Evolutionary conservation across 2,113 vertebrate species (phyloP), one percentile per base, ranked within the genome.

Genomic region (Actinemys pallida): DNA sequence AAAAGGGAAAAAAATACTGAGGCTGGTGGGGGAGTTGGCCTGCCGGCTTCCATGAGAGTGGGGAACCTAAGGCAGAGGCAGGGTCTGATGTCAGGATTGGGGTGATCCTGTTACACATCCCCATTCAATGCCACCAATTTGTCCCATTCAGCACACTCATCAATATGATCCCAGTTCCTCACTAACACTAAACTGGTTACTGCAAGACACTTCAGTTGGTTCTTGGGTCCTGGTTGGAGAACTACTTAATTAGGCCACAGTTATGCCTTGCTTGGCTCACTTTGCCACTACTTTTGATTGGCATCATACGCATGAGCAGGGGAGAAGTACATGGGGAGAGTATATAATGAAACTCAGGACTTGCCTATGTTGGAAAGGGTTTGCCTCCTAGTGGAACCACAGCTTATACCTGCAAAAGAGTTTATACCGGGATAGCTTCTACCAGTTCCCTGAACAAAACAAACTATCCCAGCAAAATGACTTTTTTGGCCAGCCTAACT

Each of bases 201-300:
- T 39, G 80, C 16, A 94, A n/a, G 42, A 93, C 86, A 82, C 1
- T 9, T 89, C 24, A 42, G 35, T 78, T 47, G 19, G 19, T 72
- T 81, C 27, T 29, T n/a, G 35, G 8, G 4, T 62, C 93, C 81
- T 57, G 29, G 0, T 8, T 31, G 12, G n/a, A 24, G 72, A 76
- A 45, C 72, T 4, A 8, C 42, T 79, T 3, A 2, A 35, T 47
- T 65, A 65, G 53, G 81, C 83, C 45, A 78, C 12, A 27, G 20
- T 53, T 22, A 25, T 13, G 49, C 22, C 31, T 14, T 11, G 52
- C 0, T 0, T 39, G 52, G 62, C 45, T 16, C 49, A 3, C 2
- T 5, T 1, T 2, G 12, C 69, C 29, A 13, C 35, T 35, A 39
- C 6, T n/a, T 85, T 84, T 45, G 53, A 27, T 39, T 57, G 22